phyloP scores from a whole-genome alignment of 2,113 vertebrate species.

The Cnemophilus loriae region DNA sequence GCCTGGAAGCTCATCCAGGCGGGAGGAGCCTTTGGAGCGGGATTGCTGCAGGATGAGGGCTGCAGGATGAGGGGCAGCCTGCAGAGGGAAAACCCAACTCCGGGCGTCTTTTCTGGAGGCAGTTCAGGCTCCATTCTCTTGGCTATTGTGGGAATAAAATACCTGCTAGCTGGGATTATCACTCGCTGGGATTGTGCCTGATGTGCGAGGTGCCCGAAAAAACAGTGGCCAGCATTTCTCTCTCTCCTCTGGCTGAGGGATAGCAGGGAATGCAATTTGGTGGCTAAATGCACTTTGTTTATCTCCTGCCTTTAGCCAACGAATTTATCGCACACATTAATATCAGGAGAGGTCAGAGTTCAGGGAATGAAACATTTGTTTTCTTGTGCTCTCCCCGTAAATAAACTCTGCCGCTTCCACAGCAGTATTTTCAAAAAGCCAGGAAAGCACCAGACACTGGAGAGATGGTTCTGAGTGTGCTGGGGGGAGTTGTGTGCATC shows the following conservation, averaged over 20 bases:
- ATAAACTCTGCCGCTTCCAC: constrained; percentile 27
- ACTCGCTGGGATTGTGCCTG: not conserved
- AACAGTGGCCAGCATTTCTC: not conserved
- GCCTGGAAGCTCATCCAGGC: not conserved
- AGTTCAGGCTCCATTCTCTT: not conserved
- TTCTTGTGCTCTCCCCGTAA: constrained; percentile 25
- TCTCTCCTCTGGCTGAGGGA: not conserved
- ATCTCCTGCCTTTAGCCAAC: constrained; percentile 34
- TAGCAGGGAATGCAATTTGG: not conserved
- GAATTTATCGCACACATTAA: constrained; percentile 36
- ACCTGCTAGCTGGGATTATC: not conserved
- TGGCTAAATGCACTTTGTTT: not conserved
- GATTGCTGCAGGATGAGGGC: not conserved
- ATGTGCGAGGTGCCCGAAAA: not conserved
- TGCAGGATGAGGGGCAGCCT: not conserved
- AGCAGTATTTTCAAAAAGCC: not conserved
- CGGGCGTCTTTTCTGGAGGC: not conserved
- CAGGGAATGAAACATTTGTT: constrained; percentile 16
- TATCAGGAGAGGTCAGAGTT: constrained; percentile 42
- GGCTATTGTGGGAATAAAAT: not conserved
- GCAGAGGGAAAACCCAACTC: not conserved
- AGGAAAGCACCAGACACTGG: not conserved
- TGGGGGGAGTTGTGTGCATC: not conserved
- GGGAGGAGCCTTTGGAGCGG: not conserved
- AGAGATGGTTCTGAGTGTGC: not conserved